Base-by-base conservation (phyloP, 2,888 invertebrate species). In the Noctua janthe region DNA sequence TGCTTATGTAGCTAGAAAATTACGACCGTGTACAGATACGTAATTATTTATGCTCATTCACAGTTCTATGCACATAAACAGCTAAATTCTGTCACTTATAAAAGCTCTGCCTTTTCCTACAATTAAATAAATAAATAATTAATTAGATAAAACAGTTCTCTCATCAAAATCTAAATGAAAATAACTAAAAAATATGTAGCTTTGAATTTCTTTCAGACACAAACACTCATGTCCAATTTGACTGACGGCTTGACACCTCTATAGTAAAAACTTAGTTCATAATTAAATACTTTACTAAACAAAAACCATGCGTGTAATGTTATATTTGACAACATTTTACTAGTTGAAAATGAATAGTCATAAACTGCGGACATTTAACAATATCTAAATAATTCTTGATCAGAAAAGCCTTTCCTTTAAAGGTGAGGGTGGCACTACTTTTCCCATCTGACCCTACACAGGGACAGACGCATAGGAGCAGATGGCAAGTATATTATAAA, bases 191-290 rank as follows among this genome's bases (percentile, higher is more conserved):
- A 70, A 70, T 29, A 2, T 10, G 11, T 49, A 49, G 1, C n/a
- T 43, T 29, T n/a, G 2, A 15, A 5, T 20, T 71, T 73, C 66
- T 69, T 80, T 47, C 15, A n/a, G 17, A 29, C 56, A 64, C n/a
- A 49, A 29, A 59, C 66, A 62, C 2, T 49, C 72, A 39, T 64
- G 64, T 81, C 59, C 1, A 5, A 69, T 43, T 54, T 83, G 83
- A 83, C 35, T 84, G 88, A 85, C 88, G 76, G 75, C 29, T 86
- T 84, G 90, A 89, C 88, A 88, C 56, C 64, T 84, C 71, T 83
- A 81, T 80, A 74, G 75, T 70, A 66, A 81, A 84, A 84, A 77
- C 71, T 70, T 64, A 20, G 71, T 74, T 82, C 47, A 23, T 47
- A 47, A 69, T 56, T 69, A 15, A 74, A 70, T 82, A 81, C 66